Conservation (phyloP, 2,797 vertebrate species). For the Ceryle rudis region DNA sequence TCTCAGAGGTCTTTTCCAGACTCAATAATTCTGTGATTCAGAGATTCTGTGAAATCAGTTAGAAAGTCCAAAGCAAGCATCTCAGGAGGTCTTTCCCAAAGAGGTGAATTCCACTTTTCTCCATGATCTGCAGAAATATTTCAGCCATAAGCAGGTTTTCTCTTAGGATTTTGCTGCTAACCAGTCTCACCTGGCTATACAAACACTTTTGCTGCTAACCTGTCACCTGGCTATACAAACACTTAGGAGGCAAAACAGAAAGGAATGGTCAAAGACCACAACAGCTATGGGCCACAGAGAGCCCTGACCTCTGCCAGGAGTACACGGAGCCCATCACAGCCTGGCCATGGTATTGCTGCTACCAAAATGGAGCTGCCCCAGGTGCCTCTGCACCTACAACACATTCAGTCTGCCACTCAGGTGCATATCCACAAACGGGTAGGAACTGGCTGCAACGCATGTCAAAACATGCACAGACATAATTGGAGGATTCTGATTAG, state of each 20-base stretch:
- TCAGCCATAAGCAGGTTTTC: background rate
- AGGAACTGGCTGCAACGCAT: background rate
- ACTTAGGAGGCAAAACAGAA: background rate
- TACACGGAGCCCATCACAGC: background rate
- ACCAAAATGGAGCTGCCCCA: background rate
- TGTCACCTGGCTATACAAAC: background rate
- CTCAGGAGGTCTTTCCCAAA: background rate
- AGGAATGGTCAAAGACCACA: background rate
- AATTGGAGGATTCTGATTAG: background rate
- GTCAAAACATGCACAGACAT: background rate
- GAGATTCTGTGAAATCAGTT: background rate
- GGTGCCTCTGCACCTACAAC: background rate
- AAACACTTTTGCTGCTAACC: background rate
- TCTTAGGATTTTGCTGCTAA: background rate
- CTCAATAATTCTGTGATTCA: no score
- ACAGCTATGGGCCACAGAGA: background rate
- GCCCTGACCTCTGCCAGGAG: background rate
- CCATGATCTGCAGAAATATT: background rate
- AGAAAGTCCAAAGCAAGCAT: background rate
- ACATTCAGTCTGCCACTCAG: background rate
- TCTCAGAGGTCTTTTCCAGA: no score
- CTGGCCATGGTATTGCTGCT: background rate
- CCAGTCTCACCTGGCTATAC: background rate
- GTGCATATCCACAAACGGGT: fast-evolving
- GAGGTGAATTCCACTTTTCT: background rate